Conservation (phyloP, 2,888 invertebrate species). For the Hanleya hanleyi region DNA sequence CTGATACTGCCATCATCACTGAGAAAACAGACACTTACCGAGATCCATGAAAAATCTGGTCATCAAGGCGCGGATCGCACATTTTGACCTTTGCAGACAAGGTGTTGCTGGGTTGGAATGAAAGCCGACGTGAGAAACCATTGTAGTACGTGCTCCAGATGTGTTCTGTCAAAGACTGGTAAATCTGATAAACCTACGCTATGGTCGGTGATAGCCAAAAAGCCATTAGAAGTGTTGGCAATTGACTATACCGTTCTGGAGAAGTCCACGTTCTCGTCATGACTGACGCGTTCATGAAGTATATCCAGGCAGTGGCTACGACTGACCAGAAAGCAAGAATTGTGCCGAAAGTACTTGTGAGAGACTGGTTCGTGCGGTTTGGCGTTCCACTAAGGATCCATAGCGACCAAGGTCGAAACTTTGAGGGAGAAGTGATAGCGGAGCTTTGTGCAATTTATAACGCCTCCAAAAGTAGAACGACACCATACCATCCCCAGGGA, state of each 20-base stretch:
- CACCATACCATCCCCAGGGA: slow-evolving; percentile 14
- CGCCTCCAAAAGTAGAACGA: not conserved
- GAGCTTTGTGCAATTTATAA: slow-evolving; percentile 11
- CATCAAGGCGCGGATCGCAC: slow-evolving; percentile 22
- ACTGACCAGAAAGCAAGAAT: slow-evolving; percentile 14
- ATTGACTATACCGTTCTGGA: slow-evolving; percentile 23
- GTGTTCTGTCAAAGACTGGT: slow-evolving; percentile 19
- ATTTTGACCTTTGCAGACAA: not conserved
- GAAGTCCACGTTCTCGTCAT: slow-evolving; percentile 16
- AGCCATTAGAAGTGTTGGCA: slow-evolving; percentile 21
- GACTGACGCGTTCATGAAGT: slow-evolving; percentile 15
- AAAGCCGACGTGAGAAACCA: slow-evolving; percentile 8
- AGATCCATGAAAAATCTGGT: slow-evolving; percentile 10
- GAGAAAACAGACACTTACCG: not conserved
- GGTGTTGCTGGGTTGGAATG: slow-evolving; percentile 28
- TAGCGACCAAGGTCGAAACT: slow-evolving; percentile 15
- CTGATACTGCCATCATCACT: not conserved
- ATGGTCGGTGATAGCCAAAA: slow-evolving; percentile 10
- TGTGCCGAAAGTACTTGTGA: slow-evolving; percentile 12
- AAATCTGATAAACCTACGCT: not conserved
- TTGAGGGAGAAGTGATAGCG: slow-evolving; percentile 10
- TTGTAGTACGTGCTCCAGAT: slow-evolving; percentile 14
- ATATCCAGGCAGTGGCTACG: slow-evolving; percentile 11
- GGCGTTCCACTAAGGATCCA: slow-evolving; percentile 13
- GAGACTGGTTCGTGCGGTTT: slow-evolving; percentile 21